Base-by-base conservation (phyloP, 2,888 invertebrate species). In the Oscheius sp. region DNA sequence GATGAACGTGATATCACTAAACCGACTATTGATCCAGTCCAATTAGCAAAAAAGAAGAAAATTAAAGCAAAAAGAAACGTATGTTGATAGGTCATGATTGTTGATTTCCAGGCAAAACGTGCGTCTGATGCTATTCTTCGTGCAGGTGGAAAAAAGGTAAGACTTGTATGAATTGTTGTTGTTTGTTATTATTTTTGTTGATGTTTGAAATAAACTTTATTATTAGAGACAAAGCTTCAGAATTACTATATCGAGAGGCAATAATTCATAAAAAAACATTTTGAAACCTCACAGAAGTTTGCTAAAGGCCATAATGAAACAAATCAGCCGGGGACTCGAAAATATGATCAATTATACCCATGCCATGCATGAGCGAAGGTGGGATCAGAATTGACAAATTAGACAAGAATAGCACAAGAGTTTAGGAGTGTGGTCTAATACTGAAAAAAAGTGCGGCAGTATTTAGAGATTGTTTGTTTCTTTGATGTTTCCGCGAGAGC, bases 251-350 rank as follows among this genome's bases (percentile, higher is more conserved):
- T n/a, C n/a, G n/a, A n/a, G n/a, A n/a, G n/a, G n/a, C n/a, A n/a
- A n/a, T n/a, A n/a, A n/a, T n/a, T n/a, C n/a, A n/a, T n/a, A n/a
- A n/a, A n/a, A n/a, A n/a, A n/a, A n/a, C n/a, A n/a, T n/a, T n/a
- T n/a, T n/a, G n/a, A n/a, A n/a, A n/a, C n/a, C n/a, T n/a, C n/a
- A n/a, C n/a, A n/a, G n/a, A 41, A 41, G 20, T 3, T 4, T 4
- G 20, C 57, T 82, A 83, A 41, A 73, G 51, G 83, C 83, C n/a
- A 82, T 82, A 71, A 82, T 77, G 54, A 71, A 69, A 44, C 78
- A 82, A 71, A 78, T 80, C 56, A 83, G 82, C 64, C 63, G 73
- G 70, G 82, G 36, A 32, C 32, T 22, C 22, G 22, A 22, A 26
- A 32, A 33, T 54, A 54, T 54, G 54, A 54, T 54, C 54, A 54